Conservation (phyloP, 1,140 invertebrate species). For the Colletes gigas region DNA sequence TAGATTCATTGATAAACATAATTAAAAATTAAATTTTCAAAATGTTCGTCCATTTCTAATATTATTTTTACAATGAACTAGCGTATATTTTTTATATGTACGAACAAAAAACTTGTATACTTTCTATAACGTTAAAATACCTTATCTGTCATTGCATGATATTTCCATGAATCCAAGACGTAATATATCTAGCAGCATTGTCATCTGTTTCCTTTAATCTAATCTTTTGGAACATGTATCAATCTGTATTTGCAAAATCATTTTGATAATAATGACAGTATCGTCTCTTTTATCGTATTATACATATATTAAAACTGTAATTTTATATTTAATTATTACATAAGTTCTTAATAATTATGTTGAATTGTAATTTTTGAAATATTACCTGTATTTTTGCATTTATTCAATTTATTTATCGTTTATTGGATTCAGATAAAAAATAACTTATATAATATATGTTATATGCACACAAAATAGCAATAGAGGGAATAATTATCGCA, state of each 20-base stretch:
- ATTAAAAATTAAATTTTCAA: slow-evolving; percentile 1
- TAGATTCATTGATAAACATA: background rate
- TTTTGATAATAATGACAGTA: too few relatives aligned
- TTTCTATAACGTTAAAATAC: background rate
- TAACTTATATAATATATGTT: background rate
- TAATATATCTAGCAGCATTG: background rate
- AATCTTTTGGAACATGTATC: background rate
- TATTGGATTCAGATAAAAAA: background rate
- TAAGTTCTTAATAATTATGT: too few relatives aligned
- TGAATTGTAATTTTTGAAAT: too few relatives aligned
- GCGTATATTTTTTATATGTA: background rate
- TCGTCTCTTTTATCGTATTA: background rate
- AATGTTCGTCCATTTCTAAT: background rate
- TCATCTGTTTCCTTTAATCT: slow-evolving; percentile 1
- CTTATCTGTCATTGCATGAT: background rate
- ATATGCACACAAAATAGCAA: background rate
- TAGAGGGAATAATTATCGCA: background rate
- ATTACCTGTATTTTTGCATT: too few relatives aligned
- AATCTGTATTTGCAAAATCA: background rate
- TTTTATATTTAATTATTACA: background rate
- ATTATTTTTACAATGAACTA: background rate
- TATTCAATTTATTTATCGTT: too few relatives aligned
- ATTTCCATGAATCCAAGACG: background rate
- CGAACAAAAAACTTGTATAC: background rate
- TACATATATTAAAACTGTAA: background rate